Evolutionary conservation across 2,888 invertebrate species (phyloP).

Genomic region (Epinotia ramella): DNA sequence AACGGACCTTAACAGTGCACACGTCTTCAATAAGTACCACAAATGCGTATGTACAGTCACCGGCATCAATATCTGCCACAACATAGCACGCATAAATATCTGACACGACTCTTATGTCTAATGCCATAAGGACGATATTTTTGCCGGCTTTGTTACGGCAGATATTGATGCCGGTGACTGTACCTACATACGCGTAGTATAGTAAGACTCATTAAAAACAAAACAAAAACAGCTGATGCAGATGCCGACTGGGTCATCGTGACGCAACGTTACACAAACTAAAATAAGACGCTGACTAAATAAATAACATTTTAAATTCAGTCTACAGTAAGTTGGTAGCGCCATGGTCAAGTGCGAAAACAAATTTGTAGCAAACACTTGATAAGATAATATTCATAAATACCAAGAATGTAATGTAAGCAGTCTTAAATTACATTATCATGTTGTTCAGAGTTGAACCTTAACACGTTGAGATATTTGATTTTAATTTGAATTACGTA

Average conservation of each 20-base stretch:
- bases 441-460: background rate
- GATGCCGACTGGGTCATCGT: background rate
- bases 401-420: background rate
- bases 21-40: too few relatives aligned
- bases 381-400: background rate
- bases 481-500: background rate
- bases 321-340: background rate
- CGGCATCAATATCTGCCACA: too few relatives aligned
- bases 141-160: too few relatives aligned
- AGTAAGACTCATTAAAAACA: too few relatives aligned
- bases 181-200: background rate
- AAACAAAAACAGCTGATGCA: constrained; percentile 11
- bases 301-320: background rate
- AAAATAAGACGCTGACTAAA: too few relatives aligned
- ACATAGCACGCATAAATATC: too few relatives aligned
- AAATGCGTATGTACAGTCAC: too few relatives aligned
- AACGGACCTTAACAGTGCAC: too few relatives aligned
- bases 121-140: too few relatives aligned
- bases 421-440: background rate
- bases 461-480: background rate
- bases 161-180: too few relatives aligned
- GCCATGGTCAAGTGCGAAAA: background rate
- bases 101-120: too few relatives aligned
- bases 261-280: background rate
- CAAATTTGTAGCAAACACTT: background rate